Conservation (phyloP, 2,888 invertebrate species). For the Apocheima hispidaria region DNA sequence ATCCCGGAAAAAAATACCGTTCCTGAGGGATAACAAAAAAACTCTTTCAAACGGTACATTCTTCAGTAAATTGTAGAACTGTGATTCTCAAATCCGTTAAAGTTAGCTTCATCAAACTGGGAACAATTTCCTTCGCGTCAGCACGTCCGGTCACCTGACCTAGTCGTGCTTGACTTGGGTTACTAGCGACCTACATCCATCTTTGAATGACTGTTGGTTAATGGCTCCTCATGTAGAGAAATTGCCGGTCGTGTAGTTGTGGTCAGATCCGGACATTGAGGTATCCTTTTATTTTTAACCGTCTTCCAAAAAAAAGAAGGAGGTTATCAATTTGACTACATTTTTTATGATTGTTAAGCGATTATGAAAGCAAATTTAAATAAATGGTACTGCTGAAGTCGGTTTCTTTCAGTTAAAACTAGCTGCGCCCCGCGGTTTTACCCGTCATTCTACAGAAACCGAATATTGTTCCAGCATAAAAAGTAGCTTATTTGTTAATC, state of each 20-base stretch:
- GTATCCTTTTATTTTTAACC: conserved; percentile 15
- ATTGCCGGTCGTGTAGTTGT: conserved; percentile 13
- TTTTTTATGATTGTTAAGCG: too few species aligned
- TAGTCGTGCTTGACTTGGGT: conserved; percentile 16
- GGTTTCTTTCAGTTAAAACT: too few species aligned
- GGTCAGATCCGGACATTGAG: conserved; percentile 7
- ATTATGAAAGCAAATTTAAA: too few species aligned
- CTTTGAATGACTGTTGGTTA: conserved; percentile 14
- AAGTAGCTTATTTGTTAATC: too few species aligned
- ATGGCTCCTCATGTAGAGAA: conserved; percentile 19
- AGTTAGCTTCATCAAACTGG: neutral
- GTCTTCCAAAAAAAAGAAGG: too few species aligned
- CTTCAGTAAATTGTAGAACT: neutral
- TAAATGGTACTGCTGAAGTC: too few species aligned
- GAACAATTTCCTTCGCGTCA: conserved; percentile 11
- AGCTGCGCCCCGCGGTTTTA: too few species aligned
- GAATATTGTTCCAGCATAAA: too few species aligned
- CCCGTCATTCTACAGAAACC: too few species aligned
- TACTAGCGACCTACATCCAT: conserved; percentile 9
- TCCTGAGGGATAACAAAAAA: too few species aligned
- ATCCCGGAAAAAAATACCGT: too few species aligned
- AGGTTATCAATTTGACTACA: too few species aligned
- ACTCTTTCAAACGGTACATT: neutral
- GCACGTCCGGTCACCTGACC: neutral
- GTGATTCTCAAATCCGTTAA: conserved; percentile 1